phyloP scores from a whole-genome alignment of 1,140 invertebrate species.

The Microplitis mediator region DNA sequence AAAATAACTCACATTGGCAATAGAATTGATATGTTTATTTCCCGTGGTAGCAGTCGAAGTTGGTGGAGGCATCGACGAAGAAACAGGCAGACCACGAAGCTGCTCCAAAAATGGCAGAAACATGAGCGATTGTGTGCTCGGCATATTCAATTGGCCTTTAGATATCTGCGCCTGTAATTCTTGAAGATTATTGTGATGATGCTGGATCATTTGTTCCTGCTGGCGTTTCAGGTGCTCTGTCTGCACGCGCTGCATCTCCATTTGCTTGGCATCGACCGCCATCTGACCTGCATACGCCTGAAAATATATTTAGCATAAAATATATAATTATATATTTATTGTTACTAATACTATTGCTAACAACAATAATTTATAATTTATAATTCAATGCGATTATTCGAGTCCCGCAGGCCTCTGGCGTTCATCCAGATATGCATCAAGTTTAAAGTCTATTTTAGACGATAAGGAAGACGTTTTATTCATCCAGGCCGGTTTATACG shows the following conservation, averaged over 20 bases:
- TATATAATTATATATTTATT: too few species aligned
- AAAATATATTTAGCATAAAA: too few species aligned
- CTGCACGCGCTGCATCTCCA: constrained; percentile 63
- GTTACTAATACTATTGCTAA: too few species aligned
- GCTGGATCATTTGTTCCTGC: constrained; percentile 63
- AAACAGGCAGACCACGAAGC: constrained; percentile 55
- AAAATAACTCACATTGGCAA: constrained; percentile 52
- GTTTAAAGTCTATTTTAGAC: constrained; percentile 61
- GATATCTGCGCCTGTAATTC: constrained; percentile 65
- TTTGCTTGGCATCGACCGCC: constrained; percentile 59
- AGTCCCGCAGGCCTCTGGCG: constrained; percentile 50
- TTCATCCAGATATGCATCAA: constrained; percentile 57
- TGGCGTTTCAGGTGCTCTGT: constrained; percentile 62
- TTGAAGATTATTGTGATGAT: constrained; percentile 62
- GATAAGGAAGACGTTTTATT: constrained; percentile 63
- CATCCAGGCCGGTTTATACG: constrained; percentile 53
- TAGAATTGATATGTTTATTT: constrained; percentile 61
- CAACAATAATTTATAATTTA: too few species aligned
- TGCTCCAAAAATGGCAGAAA: constrained; percentile 69
- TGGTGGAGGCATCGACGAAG: constrained; percentile 51
- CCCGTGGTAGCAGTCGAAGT: constrained; percentile 55
- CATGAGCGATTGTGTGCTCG: constrained; percentile 64
- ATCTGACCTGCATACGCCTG: constrained; percentile 57
- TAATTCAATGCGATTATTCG: too few species aligned
- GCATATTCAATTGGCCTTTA: constrained; percentile 53